A percentile compares a stretch with the other conserved stretches of the same genome.
These are phyloP conservation scores for Lasioglossum zephyrum DNA, from an alignment of 2,888 invertebrate species.

Conservation along the genomic window DNA sequence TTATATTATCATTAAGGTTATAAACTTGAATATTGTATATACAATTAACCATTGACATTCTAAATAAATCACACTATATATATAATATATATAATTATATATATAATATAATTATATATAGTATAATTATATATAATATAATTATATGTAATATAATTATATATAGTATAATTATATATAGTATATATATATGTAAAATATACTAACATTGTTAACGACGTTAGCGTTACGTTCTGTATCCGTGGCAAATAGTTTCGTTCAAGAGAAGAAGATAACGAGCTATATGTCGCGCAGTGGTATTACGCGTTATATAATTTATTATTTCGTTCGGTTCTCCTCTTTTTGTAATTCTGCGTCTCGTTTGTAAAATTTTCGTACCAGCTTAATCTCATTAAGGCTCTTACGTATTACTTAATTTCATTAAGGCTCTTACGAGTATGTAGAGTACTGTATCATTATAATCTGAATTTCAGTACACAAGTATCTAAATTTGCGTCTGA, in stretches of 20 bases:
- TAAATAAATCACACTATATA: conserved; percentile 77
- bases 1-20: conserved; percentile 77
- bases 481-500: not conserved
- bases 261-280: conserved; percentile 34
- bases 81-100: conserved; percentile 37
- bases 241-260: conserved; percentile 49
- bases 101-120: conserved; percentile 45
- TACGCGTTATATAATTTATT: conserved; percentile 50
- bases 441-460: not conserved
- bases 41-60: conserved; percentile 80
- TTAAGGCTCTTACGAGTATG: not conserved
- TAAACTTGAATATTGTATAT: conserved; percentile 80
- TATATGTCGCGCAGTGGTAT: conserved; percentile 50
- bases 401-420: conserved; percentile 9
- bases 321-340: conserved; percentile 34
- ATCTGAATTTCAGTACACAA: not conserved
- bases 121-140: too few species aligned
- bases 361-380: conserved; percentile 22
- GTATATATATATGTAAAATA: conserved; percentile 31
- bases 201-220: conserved; percentile 58
- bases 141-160: too few species aligned
- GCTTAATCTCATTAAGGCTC: conserved; percentile 10
- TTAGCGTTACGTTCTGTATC: conserved; percentile 44
- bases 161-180: too few species aligned
- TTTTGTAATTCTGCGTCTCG: conserved; percentile 20